phyloP scores from a whole-genome alignment of 2,113 vertebrate genomes.

The Balaenoptera acutorostrata region DNA sequence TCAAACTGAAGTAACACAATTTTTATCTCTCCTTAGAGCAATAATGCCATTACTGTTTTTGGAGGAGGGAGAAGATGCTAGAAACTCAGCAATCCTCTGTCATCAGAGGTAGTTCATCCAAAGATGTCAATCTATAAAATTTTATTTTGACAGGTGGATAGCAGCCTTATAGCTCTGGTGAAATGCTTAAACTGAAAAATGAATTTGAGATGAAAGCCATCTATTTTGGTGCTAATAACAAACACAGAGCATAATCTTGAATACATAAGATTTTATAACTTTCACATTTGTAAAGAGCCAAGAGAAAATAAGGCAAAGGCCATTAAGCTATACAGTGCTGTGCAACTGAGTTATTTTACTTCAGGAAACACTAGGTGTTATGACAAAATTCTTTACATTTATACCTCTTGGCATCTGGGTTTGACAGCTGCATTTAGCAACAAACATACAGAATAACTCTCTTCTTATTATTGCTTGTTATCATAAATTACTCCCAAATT shows the following conservation, averaged over 20 bases:
- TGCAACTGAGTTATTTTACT: slow-evolving; percentile 14
- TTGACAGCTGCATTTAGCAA: slow-evolving; percentile 56
- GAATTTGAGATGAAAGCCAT: slow-evolving; percentile 10
- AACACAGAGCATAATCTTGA: background rate
- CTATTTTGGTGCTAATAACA: background rate
- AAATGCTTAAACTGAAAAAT: slow-evolving; percentile 42
- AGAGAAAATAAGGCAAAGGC: slow-evolving; percentile 42
- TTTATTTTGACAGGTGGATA: slow-evolving; percentile 27
- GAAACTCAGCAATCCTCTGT: background rate
- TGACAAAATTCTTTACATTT: slow-evolving; percentile 34
- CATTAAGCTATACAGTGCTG: background rate
- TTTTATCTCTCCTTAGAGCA: slow-evolving; percentile 20
- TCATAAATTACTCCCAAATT: slow-evolving; percentile 50
- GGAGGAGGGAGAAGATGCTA: background rate
- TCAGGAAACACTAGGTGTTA: background rate
- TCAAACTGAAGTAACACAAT: background rate
- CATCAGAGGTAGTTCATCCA: background rate
- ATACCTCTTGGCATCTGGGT: slow-evolving; percentile 1
- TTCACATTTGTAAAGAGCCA: slow-evolving; percentile 40
- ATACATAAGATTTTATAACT: slow-evolving; percentile 43
- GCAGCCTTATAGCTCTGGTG: background rate
- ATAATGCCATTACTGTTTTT: background rate
- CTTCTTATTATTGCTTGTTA: slow-evolving; percentile 37
- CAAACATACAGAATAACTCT: slow-evolving; percentile 37
- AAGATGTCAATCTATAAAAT: slow-evolving; percentile 13